Base-by-base conservation (phyloP, 2,113 vertebrate species). In the Oryzias javanicus region DNA sequence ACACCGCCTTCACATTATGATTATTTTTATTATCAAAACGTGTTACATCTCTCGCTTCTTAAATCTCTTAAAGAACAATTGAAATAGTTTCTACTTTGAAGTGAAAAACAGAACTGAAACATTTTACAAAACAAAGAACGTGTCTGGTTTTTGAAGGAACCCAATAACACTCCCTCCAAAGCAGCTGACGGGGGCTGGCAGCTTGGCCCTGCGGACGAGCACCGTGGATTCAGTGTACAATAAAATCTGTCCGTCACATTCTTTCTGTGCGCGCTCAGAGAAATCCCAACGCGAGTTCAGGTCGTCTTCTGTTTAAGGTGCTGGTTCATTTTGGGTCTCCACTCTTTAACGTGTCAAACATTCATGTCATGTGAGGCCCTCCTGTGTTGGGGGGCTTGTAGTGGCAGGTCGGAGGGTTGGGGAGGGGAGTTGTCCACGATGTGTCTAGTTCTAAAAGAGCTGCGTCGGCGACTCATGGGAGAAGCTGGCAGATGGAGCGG, bases 1-100 rank as follows among this genome's bases (percentile, higher is more conserved):
- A 85, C 82, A 88, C 86, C 80, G 80, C 64, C 55, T 90, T 89
- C 90, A 93, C 91, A 93, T 93, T 92, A 93, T 94, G 92, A 96
- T 93, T 93, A 94, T 94, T 97, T 27, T 98, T 97, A 96, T 98
- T 97, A 96, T 95, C 93, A 96, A 96, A 90, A 95, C 93, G 94
- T 93, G 93, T 94, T 94, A 96, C 94, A 96, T 94, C 92, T 95
- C 89, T 94, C 94, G 90, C 55, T 83, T 86, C 64, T 85, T 82
- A 81, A 87, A 81, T 78, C 74, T 86, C 86, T 81, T 70, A 35
- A 64, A 66, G 64, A 77, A 78, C 78, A 85, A 76, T 77, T 78
- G 93, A 94, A 96, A 94, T 94, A 94, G 91, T 94, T 93, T 94
- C 92, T 94, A 78, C 77, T 83, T 81, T 85, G 91, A 93, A 93